Base-by-base conservation (phyloP, 2,888 invertebrate species). In the Cephus spinipes region DNA sequence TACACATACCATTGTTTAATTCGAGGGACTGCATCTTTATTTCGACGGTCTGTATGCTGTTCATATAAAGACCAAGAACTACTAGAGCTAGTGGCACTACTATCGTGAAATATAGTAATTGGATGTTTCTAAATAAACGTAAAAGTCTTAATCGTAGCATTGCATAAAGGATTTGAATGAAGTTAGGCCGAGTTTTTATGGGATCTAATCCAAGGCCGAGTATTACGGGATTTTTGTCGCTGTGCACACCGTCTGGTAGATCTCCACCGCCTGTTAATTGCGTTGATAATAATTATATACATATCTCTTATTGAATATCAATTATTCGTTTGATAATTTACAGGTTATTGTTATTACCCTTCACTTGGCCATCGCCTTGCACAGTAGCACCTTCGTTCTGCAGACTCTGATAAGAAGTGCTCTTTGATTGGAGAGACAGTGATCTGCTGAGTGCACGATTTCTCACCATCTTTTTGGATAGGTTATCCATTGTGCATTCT, bases 71-170 rank as follows among this genome's bases (percentile, higher is more conserved):
- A 12, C 95, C 95, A 30, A 95, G 90, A 0, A 95, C 95, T 77
- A 95, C 95, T 79, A 95, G 93, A 73, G 94, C 93, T 4, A 96
- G 93, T 0, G 96, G 96, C 89, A 96, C 92, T 76, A 96, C 92
- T 81, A 96, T 94, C 93, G 96, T 95, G 85, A 96, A 95, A 85
- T 96, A 95, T 1, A 96, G 92, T 87, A 96, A 94, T 90, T 95
- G 95, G 1, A 95, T 93, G 86, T 95, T 96, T 36, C 96, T 92
- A 81, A 95, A 93, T 92, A 96, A 93, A 79, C 95, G 92, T 73
- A 95, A 92, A 0, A 94, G 92, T 78, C 96, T 92, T 82, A 96
- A 92, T 89, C 94, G 93, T 74, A 96, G 92, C 85, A 96, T 93
- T 0, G 96, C 95, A 79, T 94, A 93, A 80, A 96, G 93, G 0